Percentiles rank a stretch among this genome's conserved stretches.
Evolutionary conservation across 2,888 invertebrate genomes (phyloP).

Genomic region (Glomeris marginata): DNA sequence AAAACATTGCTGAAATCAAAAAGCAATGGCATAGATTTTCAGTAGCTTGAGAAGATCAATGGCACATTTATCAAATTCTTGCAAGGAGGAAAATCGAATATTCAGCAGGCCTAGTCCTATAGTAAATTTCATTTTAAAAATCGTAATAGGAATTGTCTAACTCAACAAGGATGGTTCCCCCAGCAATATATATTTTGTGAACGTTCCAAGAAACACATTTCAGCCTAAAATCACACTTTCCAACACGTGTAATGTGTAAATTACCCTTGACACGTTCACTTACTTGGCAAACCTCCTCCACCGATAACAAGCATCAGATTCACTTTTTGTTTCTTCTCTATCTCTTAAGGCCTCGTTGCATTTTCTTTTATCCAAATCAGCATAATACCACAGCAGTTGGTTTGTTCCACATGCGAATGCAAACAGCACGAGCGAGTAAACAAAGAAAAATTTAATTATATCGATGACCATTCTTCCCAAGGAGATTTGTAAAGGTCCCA

Average conservation of each 20-base stretch:
- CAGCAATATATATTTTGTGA: too few relatives aligned
- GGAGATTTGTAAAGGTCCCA: conserved; percentile 45
- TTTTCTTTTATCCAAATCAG: conserved; percentile 28
- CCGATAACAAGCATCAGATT: conserved; percentile 30
- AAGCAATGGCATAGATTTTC: too few relatives aligned
- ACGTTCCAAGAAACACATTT: too few relatives aligned
- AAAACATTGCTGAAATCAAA: too few relatives aligned
- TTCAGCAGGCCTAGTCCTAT: too few relatives aligned
- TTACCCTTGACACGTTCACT: conserved; percentile 17
- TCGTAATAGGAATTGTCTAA: too few relatives aligned
- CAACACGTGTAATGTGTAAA: neutral
- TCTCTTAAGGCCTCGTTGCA: conserved; percentile 27
- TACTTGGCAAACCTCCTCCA: conserved; percentile 37
- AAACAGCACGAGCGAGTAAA: conserved; percentile 40
- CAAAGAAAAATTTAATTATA: conserved; percentile 43
- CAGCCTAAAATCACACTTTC: neutral
- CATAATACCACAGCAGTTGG: conserved; percentile 86
- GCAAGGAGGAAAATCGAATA: too few relatives aligned
- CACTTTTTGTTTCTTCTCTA: conserved; percentile 29
- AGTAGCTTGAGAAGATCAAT: too few relatives aligned
- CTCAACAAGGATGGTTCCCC: too few relatives aligned
- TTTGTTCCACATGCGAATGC: conserved; percentile 50
- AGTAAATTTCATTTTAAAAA: too few relatives aligned
- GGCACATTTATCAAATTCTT: too few relatives aligned
- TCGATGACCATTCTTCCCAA: conserved; percentile 45